A percentile compares a stretch with the other conserved stretches of the same genome.
Evolutionary conservation across 2,113 vertebrate species (phyloP).

Genomic region (Saguinus imperator): DNA sequence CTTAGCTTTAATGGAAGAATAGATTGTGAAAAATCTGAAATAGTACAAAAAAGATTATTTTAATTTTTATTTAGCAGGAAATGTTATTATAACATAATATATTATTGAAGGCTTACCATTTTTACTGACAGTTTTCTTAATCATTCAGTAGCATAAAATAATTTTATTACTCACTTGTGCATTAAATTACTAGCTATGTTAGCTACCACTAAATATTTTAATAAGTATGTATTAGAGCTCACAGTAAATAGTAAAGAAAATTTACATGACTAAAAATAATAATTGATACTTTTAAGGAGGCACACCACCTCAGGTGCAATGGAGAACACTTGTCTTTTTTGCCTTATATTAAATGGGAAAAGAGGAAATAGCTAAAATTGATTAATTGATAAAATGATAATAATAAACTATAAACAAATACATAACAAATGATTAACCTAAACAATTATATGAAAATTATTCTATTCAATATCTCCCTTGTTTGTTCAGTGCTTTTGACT

Average conservation of each 20-base stretch:
- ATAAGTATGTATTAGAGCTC: not conserved
- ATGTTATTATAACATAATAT: constrained; percentile 6
- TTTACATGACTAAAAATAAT: not conserved
- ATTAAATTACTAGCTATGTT: constrained; percentile 44
- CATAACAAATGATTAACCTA: not conserved
- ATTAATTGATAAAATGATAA: not conserved
- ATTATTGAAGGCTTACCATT: constrained; percentile 24
- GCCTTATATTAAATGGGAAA: not conserved
- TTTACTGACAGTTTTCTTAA: constrained; percentile 43
- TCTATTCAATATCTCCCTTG: not conserved
- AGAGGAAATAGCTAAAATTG: not conserved
- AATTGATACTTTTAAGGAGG: not conserved
- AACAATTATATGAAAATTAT: not conserved
- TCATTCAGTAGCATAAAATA: constrained; percentile 26
- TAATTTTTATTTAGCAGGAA: constrained; percentile 33
- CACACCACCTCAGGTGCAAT: not conserved
- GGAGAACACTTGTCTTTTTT: not conserved
- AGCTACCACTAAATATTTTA: constrained; percentile 42
- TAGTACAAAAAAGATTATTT: not conserved
- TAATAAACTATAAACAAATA: not conserved
- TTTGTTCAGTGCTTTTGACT: not conserved
- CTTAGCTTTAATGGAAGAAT: not conserved
- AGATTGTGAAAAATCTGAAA: constrained; percentile 39
- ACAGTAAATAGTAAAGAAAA: constrained; percentile 20
- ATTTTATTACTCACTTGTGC: not conserved